Base-by-base conservation (phyloP, 2,888 invertebrate species). In the Mayetiola destructor region DNA sequence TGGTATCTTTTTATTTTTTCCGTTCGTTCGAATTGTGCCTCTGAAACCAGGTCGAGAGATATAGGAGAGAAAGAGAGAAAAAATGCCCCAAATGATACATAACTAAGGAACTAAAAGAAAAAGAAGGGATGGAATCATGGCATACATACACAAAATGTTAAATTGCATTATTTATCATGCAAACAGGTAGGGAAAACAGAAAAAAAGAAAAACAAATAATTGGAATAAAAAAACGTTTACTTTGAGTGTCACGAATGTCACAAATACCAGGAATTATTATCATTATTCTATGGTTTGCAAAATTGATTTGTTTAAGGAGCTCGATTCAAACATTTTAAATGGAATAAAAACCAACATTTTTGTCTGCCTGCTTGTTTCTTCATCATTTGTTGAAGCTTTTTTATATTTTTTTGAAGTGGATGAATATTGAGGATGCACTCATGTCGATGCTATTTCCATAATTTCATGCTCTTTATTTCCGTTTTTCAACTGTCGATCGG, bases 301-400 rank as follows among this genome's bases (percentile, higher is more conserved):
- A 48, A 48, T 48, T 48, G 48, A 48, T 48, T 48, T 48, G 48
- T 48, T 23, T n/a, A 48, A 27, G 48, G 48, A 48, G 27, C n/a
- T n/a, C n/a, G n/a, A n/a, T n/a, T n/a, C n/a, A n/a, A n/a, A n/a
- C n/a, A 27, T 4, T 27, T 4, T 2, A 27, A 48, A 27, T 23
- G 27, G 27, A 48, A 48, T 27, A 27, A 48, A 27, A 27, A 5
- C 21, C 2, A 27, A 27, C 27, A 27, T 48, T 16, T 27, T 48
- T 23, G 23, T 48, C 48, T 48, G 27, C 23, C 27, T 48, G 27
- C 27, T n/a, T 27, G n/a, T 27, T 48, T 48, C 27, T 27, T 12
- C 32, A n/a, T n/a, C n/a, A n/a, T n/a, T n/a, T n/a, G n/a, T n/a
- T n/a, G n/a, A n/a, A n/a, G n/a, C n/a, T n/a, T n/a, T n/a, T n/a